These are phyloP conservation scores for Trematomus bernacchii DNA, from an alignment of 2,797 vertebrate species.

Conservation along the genomic window DNA sequence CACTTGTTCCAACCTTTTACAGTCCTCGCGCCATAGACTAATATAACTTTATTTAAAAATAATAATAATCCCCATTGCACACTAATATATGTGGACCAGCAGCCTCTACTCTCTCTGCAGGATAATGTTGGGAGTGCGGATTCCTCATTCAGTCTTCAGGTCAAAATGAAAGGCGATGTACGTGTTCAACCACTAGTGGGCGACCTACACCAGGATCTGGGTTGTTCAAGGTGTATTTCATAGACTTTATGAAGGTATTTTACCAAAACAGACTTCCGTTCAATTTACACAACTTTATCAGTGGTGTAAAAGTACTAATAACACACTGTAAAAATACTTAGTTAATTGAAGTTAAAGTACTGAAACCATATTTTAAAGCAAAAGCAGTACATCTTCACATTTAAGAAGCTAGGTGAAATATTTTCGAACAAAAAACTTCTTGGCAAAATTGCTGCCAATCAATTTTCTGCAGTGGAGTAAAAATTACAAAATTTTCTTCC, in stretches of 20 bases:
- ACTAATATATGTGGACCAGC: background rate
- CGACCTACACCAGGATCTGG: background rate
- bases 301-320: background rate
- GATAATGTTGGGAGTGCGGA: conserved; percentile 16
- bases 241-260: too few relatives aligned
- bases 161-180: background rate
- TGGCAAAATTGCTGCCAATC: too few relatives aligned
- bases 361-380: too few relatives aligned
- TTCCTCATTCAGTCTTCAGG: conserved; percentile 33
- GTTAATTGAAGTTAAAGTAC: too few relatives aligned
- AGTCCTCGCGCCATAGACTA: conserved; percentile 33
- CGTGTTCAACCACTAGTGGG: conserved; percentile 51
- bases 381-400: too few relatives aligned
- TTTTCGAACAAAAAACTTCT: too few relatives aligned
- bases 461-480: too few relatives aligned
- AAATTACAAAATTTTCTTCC: too few relatives aligned
- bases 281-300: background rate
- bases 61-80: conserved; percentile 10
- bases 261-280: too few relatives aligned
- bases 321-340: too few relatives aligned
- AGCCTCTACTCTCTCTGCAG: background rate
- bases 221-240: background rate
- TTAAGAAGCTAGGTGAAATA: too few relatives aligned
- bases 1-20: conserved; percentile 32
- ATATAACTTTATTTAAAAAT: conserved; percentile 36